Percentiles rank a stretch among this genome's conserved stretches.
Conservation (phyloP, 2,797 vertebrate genomes). For the Cyprinodon diabolis region DNA sequence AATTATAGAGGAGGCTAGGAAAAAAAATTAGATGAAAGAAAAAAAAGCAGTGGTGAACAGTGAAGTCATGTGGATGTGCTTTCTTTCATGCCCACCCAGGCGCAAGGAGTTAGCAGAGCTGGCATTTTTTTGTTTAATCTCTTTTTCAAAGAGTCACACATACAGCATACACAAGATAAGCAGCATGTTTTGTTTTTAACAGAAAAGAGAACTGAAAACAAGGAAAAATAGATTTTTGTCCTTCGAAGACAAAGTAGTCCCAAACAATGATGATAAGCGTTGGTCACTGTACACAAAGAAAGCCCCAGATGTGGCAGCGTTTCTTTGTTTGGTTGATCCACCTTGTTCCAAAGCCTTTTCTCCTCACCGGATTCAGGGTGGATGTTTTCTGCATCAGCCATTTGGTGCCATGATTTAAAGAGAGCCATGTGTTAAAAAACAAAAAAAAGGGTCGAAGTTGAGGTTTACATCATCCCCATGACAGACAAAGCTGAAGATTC, state of each 20-base stretch:
- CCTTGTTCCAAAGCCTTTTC: conserved; percentile 51
- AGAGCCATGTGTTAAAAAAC: conserved; percentile 48
- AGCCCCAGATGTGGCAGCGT: conserved; percentile 39
- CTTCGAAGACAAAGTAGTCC: conserved; percentile 64
- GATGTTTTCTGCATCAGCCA: conserved; percentile 41
- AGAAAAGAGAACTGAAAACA: conserved; percentile 43
- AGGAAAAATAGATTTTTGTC: conserved; percentile 38
- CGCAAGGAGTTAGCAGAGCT: conserved; percentile 46
- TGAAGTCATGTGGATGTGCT: conserved; percentile 53
- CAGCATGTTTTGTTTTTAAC: conserved; percentile 83
- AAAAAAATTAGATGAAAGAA: conserved; percentile 12
- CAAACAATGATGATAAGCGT: conserved; percentile 65
- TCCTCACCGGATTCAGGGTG: conserved; percentile 37
- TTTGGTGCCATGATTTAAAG: conserved; percentile 49
- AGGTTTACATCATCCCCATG: conserved; percentile 22
- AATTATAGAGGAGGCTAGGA: conserved; percentile 51
- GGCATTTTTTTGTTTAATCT: conserved; percentile 55
- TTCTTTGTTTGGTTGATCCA: conserved; percentile 60
- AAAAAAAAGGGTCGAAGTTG: conserved; percentile 38
- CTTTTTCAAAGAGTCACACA: conserved; percentile 63
- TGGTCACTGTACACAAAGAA: conserved; percentile 76
- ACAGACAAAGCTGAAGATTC: conserved; percentile 21
- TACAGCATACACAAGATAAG: conserved; percentile 81
- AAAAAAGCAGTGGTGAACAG: conserved; percentile 32
- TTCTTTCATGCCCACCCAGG: conserved; percentile 40